Evolutionary conservation across 2,888 invertebrate species (phyloP).

Genomic region (Heliconius sara): DNA sequence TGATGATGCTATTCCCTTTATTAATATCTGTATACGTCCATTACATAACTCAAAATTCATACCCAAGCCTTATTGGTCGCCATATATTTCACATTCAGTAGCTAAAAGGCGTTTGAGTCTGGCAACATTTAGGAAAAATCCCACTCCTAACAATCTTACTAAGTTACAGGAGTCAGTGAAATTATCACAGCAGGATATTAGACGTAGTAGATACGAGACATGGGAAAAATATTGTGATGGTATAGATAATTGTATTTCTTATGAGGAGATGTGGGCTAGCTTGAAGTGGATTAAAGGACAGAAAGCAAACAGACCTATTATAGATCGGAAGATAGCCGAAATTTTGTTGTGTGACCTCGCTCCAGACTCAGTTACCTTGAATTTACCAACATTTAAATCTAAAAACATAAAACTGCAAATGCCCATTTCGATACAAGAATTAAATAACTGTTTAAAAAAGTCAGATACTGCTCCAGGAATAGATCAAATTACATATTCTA

Average conservation of each 20-base stretch:
- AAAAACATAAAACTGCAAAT: background rate
- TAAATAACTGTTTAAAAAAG: background rate
- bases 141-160: slow-evolving; percentile 41
- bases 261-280: background rate
- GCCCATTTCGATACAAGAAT: background rate
- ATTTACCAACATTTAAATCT: background rate
- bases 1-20: background rate
- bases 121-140: slow-evolving; percentile 44
- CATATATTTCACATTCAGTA: slow-evolving; percentile 40
- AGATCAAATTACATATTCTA: background rate
- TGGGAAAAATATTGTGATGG: slow-evolving; percentile 10
- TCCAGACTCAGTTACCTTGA: background rate
- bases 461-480: background rate
- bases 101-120: slow-evolving; percentile 48
- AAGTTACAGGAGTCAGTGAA: background rate
- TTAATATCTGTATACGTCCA: background rate
- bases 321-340: background rate
- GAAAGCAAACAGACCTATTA: background rate
- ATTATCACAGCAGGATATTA: background rate
- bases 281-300: background rate
- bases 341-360: background rate
- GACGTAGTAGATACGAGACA: background rate
- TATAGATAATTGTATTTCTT: background rate
- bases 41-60: background rate
- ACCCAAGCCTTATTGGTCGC: slow-evolving; percentile 14